Evolutionary conservation across 2,113 vertebrate genomes (phyloP).

Genomic region (Trichechus manatus): DNA sequence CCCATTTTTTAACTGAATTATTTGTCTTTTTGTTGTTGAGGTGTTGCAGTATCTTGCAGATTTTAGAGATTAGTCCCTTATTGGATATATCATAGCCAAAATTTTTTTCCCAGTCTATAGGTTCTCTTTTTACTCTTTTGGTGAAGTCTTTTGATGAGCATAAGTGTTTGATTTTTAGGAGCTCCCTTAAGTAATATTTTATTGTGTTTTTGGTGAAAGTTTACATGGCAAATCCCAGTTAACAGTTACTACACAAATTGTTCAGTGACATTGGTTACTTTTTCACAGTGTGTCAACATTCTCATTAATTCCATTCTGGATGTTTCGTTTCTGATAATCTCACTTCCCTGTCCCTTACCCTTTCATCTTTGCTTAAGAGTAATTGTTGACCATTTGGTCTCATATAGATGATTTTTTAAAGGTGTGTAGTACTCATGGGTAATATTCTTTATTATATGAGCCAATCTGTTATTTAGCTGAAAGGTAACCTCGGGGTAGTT

Average conservation of each 20-base stretch:
- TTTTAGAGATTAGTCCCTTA: no score
- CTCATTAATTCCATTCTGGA: background rate
- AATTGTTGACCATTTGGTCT: background rate
- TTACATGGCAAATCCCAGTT: background rate
- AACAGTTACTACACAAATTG: background rate
- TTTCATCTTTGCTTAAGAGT: background rate
- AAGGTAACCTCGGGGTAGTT: background rate
- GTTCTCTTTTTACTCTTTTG: no score
- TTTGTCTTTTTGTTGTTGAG: no score
- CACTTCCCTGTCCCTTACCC: background rate
- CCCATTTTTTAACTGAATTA: no score
- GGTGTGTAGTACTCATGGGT: background rate
- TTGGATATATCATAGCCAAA: no score
- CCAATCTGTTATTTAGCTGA: background rate
- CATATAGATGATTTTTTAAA: background rate
- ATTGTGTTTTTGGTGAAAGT: background rate
- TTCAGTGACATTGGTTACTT: background rate
- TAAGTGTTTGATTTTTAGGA: no score
- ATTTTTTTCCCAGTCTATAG: no score
- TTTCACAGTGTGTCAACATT: background rate
- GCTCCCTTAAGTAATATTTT: background rate
- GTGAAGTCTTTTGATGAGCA: no score
- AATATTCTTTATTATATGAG: background rate
- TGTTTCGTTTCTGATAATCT: background rate
- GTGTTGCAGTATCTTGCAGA: no score